phyloP scores from a whole-genome alignment of 2,888 invertebrate species.

The Tachina grossa region DNA sequence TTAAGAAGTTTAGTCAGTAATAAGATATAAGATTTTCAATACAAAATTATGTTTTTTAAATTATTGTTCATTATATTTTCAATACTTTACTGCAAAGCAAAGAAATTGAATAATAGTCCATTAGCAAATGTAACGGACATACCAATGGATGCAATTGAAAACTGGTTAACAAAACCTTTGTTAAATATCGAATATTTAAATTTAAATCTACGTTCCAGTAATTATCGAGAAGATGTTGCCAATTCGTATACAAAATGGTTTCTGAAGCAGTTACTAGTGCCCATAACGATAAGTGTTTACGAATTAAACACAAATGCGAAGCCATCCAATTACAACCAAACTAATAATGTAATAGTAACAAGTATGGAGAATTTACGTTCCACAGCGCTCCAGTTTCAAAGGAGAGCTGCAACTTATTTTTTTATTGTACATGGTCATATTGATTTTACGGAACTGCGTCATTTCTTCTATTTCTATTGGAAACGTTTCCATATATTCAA shows the following conservation, averaged over 20 bases:
- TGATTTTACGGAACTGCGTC: constrained; percentile 70
- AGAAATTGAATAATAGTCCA: constrained; percentile 5
- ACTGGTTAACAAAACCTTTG: constrained; percentile 65
- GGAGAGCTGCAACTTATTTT: constrained; percentile 75
- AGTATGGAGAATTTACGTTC: constrained; percentile 71
- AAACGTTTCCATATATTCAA: constrained; percentile 73
- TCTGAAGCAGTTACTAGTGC: constrained; percentile 65
- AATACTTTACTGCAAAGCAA: constrained; percentile 9
- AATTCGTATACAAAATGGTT: constrained; percentile 76
- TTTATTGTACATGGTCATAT: constrained; percentile 74
- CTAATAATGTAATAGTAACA: constrained; percentile 75
- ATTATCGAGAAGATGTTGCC: constrained; percentile 71
- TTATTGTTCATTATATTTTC: constrained; percentile 32
- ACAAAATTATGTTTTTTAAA: constrained; percentile 27
- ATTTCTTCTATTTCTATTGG: constrained; percentile 75
- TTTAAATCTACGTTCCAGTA: constrained; percentile 72
- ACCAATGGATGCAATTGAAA: constrained; percentile 33
- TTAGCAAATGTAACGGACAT: not conserved
- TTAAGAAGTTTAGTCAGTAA: constrained; percentile 42
- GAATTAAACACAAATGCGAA: constrained; percentile 11
- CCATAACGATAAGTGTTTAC: constrained; percentile 65
- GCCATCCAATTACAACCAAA: constrained; percentile 47
- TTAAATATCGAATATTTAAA: constrained; percentile 72
- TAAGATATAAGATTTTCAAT: constrained; percentile 8
- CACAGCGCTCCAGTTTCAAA: constrained; percentile 69